phyloP scores from a whole-genome alignment of 2,888 invertebrate genomes.

The Lydus trimaculatus region DNA sequence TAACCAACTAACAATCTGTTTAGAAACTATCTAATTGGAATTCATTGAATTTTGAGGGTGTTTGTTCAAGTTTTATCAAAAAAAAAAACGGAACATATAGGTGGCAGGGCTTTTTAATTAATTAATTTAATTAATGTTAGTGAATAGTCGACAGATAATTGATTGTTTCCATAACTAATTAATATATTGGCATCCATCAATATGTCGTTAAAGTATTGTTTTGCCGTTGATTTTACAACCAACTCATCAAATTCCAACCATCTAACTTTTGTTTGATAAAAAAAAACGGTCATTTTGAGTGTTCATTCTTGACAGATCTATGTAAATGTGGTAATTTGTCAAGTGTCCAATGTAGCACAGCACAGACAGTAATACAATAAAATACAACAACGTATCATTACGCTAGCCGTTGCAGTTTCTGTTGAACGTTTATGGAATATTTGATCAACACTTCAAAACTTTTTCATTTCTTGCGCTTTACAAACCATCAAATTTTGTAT shows the following conservation, averaged over 20 bases:
- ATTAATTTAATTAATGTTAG: constrained; percentile 28
- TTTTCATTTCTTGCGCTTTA: no score
- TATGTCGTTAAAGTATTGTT: constrained; percentile 23
- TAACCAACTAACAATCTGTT: not conserved
- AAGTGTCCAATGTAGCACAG: constrained; percentile 38
- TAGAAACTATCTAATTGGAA: constrained; percentile 1
- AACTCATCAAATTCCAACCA: constrained; percentile 18
- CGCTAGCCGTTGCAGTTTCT: constrained; percentile 32
- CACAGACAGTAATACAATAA: constrained; percentile 38
- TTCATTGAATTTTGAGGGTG: not conserved
- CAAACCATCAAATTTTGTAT: no score
- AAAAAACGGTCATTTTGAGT: constrained; percentile 33
- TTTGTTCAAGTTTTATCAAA: not conserved
- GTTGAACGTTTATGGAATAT: constrained; percentile 34
- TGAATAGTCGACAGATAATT: constrained; percentile 18
- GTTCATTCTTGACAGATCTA: constrained; percentile 42
- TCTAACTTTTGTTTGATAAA: constrained; percentile 16
- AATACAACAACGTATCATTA: constrained; percentile 36
- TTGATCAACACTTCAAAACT: no score
- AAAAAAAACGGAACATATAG: not conserved
- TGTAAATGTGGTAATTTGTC: constrained; percentile 45
- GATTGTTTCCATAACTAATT: constrained; percentile 39
- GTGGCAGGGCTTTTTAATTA: not conserved
- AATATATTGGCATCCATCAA: constrained; percentile 40
- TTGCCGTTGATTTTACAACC: constrained; percentile 11